phyloP scores from a whole-genome alignment of 92 coral and sea anemone genomes.

The Zoanthus gigantus region DNA sequence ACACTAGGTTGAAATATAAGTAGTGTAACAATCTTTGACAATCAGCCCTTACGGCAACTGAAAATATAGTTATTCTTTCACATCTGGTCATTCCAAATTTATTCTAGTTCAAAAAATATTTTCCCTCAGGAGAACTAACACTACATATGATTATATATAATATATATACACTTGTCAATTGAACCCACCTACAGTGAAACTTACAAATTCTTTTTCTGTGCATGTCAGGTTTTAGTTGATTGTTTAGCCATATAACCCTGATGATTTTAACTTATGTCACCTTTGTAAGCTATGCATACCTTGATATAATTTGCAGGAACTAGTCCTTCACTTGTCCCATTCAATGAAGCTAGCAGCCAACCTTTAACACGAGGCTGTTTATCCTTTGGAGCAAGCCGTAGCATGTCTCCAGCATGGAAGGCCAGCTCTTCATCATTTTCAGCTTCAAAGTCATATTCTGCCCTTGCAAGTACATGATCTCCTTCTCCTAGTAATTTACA shows the following conservation, averaged over 20 bases:
- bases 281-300: constrained; percentile 47
- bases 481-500: constrained; percentile 75
- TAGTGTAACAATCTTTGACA: too few relatives aligned
- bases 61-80: too few relatives aligned
- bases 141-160: too few relatives aligned
- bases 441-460: constrained; percentile 91
- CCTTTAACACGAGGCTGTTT: constrained; percentile 92
- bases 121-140: too few relatives aligned
- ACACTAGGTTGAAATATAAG: too few relatives aligned
- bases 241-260: neutral
- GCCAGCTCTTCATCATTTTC: constrained; percentile 94
- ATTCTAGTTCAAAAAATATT: too few relatives aligned
- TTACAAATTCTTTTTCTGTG: too few relatives aligned
- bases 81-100: too few relatives aligned
- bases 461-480: constrained; percentile 93
- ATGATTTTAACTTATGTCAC: neutral
- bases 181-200: too few relatives aligned
- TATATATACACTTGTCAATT: too few relatives aligned
- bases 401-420: constrained; percentile 77
- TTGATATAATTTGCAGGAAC: constrained; percentile 96
- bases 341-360: constrained; percentile 90
- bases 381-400: constrained; percentile 93
- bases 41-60: too few relatives aligned
- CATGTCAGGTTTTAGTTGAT: neutral
- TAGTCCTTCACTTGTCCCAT: constrained; percentile 85